These are phyloP conservation scores for Hybognathus amarus DNA, from an alignment of 2,797 vertebrate species.

Conservation along the genomic window DNA sequence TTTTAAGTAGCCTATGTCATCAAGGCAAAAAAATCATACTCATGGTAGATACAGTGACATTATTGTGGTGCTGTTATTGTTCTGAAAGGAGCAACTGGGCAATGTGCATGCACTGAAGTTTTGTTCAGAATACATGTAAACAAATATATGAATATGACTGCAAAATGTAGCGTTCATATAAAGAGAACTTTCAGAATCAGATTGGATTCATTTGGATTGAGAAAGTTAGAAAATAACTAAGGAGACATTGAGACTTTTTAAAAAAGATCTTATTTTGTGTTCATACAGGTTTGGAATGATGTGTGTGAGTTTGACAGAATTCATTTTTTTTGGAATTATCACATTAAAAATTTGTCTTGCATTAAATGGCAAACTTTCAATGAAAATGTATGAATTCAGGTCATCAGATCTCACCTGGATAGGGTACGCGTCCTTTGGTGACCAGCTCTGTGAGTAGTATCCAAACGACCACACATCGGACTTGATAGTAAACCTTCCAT, in stretches of 20 bases:
- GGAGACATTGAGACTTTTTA: background rate
- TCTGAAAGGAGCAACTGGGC: background rate
- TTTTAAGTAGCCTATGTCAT: background rate
- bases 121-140: background rate
- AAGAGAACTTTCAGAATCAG: background rate
- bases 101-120: background rate
- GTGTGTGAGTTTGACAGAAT: background rate
- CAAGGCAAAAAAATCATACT: background rate
- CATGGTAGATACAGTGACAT: background rate
- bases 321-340: background rate
- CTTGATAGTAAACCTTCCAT: conserved; percentile 98
- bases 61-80: background rate
- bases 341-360: background rate
- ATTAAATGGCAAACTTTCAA: background rate
- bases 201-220: background rate
- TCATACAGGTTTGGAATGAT: background rate
- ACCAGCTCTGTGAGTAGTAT: conserved; percentile 98
- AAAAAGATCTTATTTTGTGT: background rate
- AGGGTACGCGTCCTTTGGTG: conserved; percentile 98
- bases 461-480: conserved; percentile 99
- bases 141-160: background rate
- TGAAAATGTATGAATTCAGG: too few relatives aligned
- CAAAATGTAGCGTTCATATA: background rate
- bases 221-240: background rate
- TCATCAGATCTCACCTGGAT: conserved; percentile 86